Evolutionary conservation across 2,888 invertebrate genomes (phyloP).

Genomic region (Clusia tigrina): DNA sequence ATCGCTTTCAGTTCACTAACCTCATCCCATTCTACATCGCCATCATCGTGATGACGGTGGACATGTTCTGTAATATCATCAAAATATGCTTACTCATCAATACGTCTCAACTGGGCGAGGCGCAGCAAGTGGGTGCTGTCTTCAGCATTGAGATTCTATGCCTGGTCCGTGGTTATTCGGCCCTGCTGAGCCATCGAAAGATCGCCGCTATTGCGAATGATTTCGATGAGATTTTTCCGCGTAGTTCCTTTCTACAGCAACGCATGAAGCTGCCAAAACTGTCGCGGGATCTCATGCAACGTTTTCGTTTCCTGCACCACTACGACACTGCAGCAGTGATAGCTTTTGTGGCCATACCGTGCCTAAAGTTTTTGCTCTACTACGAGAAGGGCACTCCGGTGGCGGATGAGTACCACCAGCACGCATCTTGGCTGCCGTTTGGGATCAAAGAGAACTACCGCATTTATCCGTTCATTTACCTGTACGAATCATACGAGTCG

Average conservation of each 20-base stretch:
- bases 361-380: conserved; percentile 23
- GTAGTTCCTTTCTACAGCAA: conserved; percentile 6
- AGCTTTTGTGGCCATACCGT: conserved; percentile 20
- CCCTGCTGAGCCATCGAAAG: conserved; percentile 14
- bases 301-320: conserved; percentile 16
- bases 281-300: conserved; percentile 13
- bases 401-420: conserved; percentile 31
- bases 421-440: conserved; percentile 33
- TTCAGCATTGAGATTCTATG: conserved; percentile 26
- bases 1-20: neutral
- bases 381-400: conserved; percentile 14
- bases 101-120: conserved; percentile 14
- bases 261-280: conserved; percentile 20
- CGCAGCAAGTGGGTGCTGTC: conserved; percentile 29
- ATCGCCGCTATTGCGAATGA: conserved; percentile 25
- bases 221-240: conserved; percentile 30
- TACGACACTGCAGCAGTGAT: conserved; percentile 2
- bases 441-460: conserved; percentile 24
- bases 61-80: neutral
- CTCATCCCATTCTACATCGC: neutral
- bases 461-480: conserved; percentile 6
- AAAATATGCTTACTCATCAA: neutral
- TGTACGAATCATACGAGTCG: neutral
- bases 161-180: conserved; percentile 24
- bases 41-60: neutral